phyloP scores from a whole-genome alignment of 2,888 invertebrate genomes.

The Globia sparganii region DNA sequence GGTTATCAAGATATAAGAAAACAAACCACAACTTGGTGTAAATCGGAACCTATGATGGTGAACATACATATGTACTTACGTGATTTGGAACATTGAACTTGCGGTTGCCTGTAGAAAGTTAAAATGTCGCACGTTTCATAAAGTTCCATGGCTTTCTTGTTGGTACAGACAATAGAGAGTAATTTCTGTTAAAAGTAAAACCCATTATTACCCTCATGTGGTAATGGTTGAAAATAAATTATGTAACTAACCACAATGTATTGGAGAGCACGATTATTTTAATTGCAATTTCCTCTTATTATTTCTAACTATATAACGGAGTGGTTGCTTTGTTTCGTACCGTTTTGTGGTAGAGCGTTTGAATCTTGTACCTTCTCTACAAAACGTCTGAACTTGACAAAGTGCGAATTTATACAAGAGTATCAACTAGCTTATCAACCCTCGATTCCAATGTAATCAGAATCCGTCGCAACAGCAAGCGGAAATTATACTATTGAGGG shows the following conservation, averaged over 20 bases:
- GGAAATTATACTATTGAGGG: conserved; percentile 83
- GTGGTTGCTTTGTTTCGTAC: neutral
- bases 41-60: conserved; percentile 40
- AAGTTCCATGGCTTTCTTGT: conserved; percentile 38
- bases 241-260: conserved; percentile 9
- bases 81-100: conserved; percentile 41
- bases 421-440: conserved; percentile 66
- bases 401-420: conserved; percentile 68
- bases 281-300: conserved; percentile 11
- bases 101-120: conserved; percentile 50
- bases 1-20: conserved; percentile 51
- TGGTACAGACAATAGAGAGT: conserved; percentile 39
- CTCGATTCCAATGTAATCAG: conserved; percentile 69
- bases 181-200: conserved; percentile 31
- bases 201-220: conserved; percentile 24
- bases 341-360: conserved; percentile 8
- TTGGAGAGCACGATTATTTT: conserved; percentile 21
- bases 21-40: conserved; percentile 49
- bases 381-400: conserved; percentile 30
- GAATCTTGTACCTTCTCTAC: conserved; percentile 19
- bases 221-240: conserved; percentile 12
- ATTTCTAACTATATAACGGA: conserved; percentile 4
- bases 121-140: conserved; percentile 45
- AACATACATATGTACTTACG: conserved; percentile 24
- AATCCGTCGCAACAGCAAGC: conserved; percentile 73